A percentile compares a stretch with the other conserved stretches of the same genome.
These are phyloP conservation scores for Erithacus rubecula DNA, from an alignment of 2,797 vertebrate genomes.

Conservation along the genomic window DNA sequence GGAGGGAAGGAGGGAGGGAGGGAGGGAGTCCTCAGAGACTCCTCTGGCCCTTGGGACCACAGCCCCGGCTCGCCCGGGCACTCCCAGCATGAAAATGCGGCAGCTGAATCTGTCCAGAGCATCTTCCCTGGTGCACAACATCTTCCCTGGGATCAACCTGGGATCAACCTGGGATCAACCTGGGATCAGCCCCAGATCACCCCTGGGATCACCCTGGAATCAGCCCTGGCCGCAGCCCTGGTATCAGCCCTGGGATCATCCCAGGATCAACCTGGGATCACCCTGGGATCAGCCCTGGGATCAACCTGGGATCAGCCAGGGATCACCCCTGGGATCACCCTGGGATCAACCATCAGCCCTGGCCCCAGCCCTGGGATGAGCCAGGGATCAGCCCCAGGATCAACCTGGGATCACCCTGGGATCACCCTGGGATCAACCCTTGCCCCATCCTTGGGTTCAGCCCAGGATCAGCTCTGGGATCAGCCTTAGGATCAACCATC, in stretches of 20 bases:
- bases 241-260: too few species aligned
- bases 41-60: background rate
- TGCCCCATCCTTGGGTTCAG: too few species aligned
- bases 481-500: background rate
- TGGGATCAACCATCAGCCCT: too few species aligned
- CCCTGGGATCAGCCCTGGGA: background rate
- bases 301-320: too few species aligned
- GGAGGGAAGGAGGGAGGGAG: background rate
- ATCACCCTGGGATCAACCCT: background rate
- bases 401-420: too few species aligned
- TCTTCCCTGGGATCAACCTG: background rate
- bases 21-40: background rate
- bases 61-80: accelerated
- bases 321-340: too few species aligned
- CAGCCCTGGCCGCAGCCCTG: too few species aligned
- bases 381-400: too few species aligned
- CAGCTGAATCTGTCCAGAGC: background rate
- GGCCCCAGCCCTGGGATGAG: too few species aligned
- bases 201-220: too few species aligned
- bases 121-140: background rate
- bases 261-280: too few species aligned
- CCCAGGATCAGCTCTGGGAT: accelerated
- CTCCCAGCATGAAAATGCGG: background rate
- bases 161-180: background rate
- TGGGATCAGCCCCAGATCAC: too few species aligned